phyloP scores from a whole-genome alignment of 2,888 invertebrate genomes.

The Listrodromus nycthemerus region DNA sequence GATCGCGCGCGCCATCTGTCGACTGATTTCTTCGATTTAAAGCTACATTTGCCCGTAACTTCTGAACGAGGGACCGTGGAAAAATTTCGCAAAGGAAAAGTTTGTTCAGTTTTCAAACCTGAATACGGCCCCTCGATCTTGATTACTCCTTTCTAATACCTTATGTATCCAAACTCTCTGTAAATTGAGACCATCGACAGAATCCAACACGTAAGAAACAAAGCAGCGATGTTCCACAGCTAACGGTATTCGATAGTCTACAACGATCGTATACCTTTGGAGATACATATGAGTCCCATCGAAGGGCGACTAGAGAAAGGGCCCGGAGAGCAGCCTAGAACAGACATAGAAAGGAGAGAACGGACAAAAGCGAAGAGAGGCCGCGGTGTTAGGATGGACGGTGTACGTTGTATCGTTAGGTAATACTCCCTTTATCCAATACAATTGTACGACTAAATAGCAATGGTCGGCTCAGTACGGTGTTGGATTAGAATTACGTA shows the following conservation, averaged over 20 bases:
- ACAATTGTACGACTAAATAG: conserved; percentile 81
- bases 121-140: not conserved
- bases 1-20: not conserved
- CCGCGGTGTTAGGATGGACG: conserved; percentile 33
- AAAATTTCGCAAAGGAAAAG: not conserved
- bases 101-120: not conserved
- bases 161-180: not conserved
- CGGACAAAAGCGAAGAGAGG: conserved; percentile 43
- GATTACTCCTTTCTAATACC: not conserved
- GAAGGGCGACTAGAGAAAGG: not conserved
- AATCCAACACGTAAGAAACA: not conserved
- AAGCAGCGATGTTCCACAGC: not conserved
- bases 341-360: conserved; percentile 18
- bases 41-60: not conserved
- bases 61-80: not conserved
- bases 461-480: conserved; percentile 79
- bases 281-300: not conserved
- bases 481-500: conserved; percentile 82
- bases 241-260: not conserved
- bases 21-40: not conserved
- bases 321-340: not conserved
- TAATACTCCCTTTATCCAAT: conserved; percentile 78
- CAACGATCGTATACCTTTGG: not conserved
- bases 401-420: conserved; percentile 24
- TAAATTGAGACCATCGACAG: not conserved